Percentiles rank a stretch among this genome's conserved stretches.
Evolutionary conservation across 2,888 invertebrate genomes (phyloP).

Genomic region (Phaedon cochleariae): DNA sequence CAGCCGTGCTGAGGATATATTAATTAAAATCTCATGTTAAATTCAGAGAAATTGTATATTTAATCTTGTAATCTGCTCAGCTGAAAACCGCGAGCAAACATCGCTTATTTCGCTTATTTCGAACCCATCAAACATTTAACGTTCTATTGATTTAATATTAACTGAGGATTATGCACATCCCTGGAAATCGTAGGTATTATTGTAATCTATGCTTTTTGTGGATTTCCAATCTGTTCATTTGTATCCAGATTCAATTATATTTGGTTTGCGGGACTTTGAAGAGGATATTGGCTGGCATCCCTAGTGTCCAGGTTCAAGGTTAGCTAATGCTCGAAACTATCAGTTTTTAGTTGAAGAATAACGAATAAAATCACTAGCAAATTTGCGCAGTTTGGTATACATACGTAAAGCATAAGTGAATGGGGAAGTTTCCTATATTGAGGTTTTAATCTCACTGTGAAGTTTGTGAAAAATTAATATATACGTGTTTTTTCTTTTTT

Average conservation of each 20-base stretch:
- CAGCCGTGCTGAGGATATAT: conserved; percentile 58
- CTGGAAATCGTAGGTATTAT: conserved; percentile 11
- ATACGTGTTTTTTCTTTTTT: too few relatives aligned
- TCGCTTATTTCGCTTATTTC: conserved; percentile 59
- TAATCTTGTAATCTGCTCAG: conserved; percentile 62
- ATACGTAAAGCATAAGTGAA: too few relatives aligned
- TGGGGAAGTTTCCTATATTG: too few relatives aligned
- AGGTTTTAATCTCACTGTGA: too few relatives aligned
- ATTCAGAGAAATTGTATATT: conserved; percentile 62
- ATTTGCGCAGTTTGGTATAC: too few relatives aligned
- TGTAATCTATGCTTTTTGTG: neutral
- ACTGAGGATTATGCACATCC: conserved; percentile 9
- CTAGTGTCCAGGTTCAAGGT: too few relatives aligned
- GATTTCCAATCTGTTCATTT: neutral
- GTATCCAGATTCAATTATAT: neutral
- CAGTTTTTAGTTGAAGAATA: too few relatives aligned
- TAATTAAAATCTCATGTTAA: conserved; percentile 63
- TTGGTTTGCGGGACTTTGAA: neutral
- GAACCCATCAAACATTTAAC: conserved; percentile 56
- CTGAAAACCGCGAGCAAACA: conserved; percentile 60
- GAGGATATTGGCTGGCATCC: too few relatives aligned
- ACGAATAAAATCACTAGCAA: too few relatives aligned
- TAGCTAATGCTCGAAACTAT: too few relatives aligned
- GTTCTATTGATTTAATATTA: conserved; percentile 54
- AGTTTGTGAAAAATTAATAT: too few relatives aligned